Conservation (phyloP, 2,797 vertebrate species). For the Echiichthys vipera region DNA sequence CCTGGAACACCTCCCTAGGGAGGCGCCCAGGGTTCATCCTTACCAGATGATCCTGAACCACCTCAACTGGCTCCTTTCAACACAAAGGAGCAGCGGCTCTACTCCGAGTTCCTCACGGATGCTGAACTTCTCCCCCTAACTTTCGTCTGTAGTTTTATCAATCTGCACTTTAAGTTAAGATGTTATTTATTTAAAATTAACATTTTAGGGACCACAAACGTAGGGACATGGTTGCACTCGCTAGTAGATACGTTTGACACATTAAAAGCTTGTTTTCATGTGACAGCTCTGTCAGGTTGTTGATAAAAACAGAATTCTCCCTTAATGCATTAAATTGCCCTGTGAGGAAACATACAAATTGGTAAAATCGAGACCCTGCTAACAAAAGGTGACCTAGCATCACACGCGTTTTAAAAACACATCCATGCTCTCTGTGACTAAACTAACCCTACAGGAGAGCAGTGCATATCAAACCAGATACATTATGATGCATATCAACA, state of each 20-base stretch:
- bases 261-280: neutral
- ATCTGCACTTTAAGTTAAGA: too few species aligned
- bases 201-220: neutral
- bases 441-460: constrained; percentile 89
- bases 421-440: constrained; percentile 85
- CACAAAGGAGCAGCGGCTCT: too few species aligned
- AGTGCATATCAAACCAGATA: constrained; percentile 89
- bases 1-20: too few species aligned
- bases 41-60: too few species aligned
- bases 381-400: constrained; percentile 90
- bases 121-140: too few species aligned
- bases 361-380: constrained; percentile 87
- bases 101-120: too few species aligned
- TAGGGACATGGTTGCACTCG: neutral
- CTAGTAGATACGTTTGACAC: neutral
- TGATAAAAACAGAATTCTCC: constrained; percentile 16
- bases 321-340: constrained; percentile 82
- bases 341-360: constrained; percentile 87
- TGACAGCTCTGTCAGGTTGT: neutral
- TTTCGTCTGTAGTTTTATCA: neutral
- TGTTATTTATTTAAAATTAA: neutral
- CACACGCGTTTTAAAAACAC: constrained; percentile 91
- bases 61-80: too few species aligned
- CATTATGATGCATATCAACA: constrained; percentile 91
- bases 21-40: too few species aligned